A percentile compares a stretch with the other conserved stretches of the same genome.
Evolutionary conservation across 2,113 vertebrate species (phyloP).

Genomic region (Myodes glareolus): DNA sequence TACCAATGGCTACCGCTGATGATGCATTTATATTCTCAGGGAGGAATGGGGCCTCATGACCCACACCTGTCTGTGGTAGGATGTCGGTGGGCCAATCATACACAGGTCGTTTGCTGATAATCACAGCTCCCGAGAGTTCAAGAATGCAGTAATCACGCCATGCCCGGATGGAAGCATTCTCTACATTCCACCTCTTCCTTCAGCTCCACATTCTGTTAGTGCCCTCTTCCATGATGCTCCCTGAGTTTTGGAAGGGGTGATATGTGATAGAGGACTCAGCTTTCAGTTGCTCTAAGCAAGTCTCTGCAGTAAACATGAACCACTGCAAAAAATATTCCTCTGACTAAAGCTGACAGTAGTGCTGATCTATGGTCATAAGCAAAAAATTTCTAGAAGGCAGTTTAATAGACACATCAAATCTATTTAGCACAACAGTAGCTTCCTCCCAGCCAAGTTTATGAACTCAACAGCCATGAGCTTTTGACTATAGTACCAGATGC

Average conservation of each 20-base stretch:
- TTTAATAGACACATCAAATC: background rate
- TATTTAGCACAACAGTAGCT: background rate
- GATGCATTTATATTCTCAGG: background rate
- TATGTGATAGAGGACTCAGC: background rate
- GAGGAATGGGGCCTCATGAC: background rate
- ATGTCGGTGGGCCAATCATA: background rate
- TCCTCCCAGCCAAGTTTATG: background rate
- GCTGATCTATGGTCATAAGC: background rate
- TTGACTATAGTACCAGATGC: background rate
- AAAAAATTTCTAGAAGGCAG: background rate
- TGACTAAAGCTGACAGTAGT: background rate
- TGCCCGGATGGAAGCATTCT: background rate
- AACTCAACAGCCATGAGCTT: background rate
- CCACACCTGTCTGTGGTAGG: background rate
- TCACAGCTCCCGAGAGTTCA: background rate
- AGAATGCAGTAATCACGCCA: background rate
- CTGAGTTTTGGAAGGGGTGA: background rate
- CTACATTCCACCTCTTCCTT: background rate
- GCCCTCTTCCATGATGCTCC: background rate
- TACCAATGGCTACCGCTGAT: background rate
- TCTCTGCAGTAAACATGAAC: background rate
- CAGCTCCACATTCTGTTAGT: background rate
- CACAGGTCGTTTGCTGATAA: background rate
- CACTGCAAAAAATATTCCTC: background rate
- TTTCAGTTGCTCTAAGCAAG: background rate